Base-by-base conservation (phyloP, 2,888 invertebrate genomes). In the Cosmopolites sordidus region DNA sequence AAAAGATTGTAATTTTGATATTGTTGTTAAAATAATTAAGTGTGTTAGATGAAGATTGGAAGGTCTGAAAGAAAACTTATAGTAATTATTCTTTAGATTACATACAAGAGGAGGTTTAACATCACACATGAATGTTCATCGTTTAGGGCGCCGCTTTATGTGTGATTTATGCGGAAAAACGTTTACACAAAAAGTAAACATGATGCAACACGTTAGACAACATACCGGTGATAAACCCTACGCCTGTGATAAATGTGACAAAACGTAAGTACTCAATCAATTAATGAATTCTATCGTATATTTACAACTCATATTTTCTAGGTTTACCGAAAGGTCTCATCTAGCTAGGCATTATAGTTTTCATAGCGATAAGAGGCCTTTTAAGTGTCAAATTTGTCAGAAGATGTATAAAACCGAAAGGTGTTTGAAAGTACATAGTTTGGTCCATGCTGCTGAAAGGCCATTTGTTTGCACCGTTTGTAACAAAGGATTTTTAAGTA, bases 151-250 rank as follows among this genome's bases (percentile, higher is more conserved):
- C 41, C 60, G 73, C 38, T 73, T 73, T 70, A 69, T 76, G 65
- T 83, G 83, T 65, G 81, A 81, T 37, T 73, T 82, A 4, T 83
- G 83, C 70, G 75, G 72, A 38, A 76, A 77, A 58, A 70, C 73
- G 1, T 82, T 81, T 63, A 74, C 75, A 11, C 82, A 82, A 65
- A 76, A 77, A 66, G 75, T 75, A 2, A 75, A 75, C 57, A 74
- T 75, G 73, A 73, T 72, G 56, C 75, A 75, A 57, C 76, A 76
- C 60, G 73, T 73, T n/a, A 74, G 74, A 59, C 72, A 73, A 51
- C 76, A 76, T 60, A 75, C 74, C 2, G 77, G 77, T 27, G 73
- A 73, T 16, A 77, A 78, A 56, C 75, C 72, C 0, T 75, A 77
- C 64, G 67, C 67, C 22, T 83, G 82, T 71, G 72, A 72, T 8